Evolutionary conservation across 2,113 vertebrate species (phyloP).

Genomic region (Rallus limicola): DNA sequence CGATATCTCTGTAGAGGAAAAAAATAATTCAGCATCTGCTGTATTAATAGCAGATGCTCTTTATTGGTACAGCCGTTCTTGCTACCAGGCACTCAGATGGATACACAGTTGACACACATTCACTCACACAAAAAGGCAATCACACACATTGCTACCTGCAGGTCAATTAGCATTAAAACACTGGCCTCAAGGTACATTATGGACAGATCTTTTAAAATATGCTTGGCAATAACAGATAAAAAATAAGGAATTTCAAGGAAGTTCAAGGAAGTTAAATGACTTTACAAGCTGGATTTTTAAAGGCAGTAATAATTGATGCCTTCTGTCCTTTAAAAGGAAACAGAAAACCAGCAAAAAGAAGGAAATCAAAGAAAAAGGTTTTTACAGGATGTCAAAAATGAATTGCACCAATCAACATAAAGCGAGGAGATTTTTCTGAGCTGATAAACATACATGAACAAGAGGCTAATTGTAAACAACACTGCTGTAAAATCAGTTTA

Average conservation of each 20-base stretch:
- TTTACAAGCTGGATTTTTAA: slow-evolving; percentile 20
- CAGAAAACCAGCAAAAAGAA: background rate
- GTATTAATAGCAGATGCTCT: background rate
- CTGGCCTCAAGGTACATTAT: background rate
- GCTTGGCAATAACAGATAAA: background rate
- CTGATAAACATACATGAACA: slow-evolving; percentile 2
- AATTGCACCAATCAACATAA: background rate
- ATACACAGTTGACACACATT: background rate
- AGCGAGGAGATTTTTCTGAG: background rate
- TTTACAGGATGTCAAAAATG: background rate
- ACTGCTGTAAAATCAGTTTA: slow-evolving; percentile 27
- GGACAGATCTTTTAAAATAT: background rate
- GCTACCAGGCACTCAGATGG: background rate
- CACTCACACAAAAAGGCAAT: background rate
- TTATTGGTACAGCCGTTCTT: background rate
- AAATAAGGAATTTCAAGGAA: background rate
- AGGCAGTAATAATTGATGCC: background rate
- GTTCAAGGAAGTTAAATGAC: background rate
- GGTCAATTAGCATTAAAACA: slow-evolving; percentile 25
- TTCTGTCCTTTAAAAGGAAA: background rate
- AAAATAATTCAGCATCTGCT: background rate
- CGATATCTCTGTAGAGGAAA: background rate
- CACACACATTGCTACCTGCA: background rate
- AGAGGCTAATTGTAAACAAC: slow-evolving; percentile 44
- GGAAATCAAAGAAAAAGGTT: background rate